Percentiles rank a stretch among this genome's conserved stretches.
Evolutionary conservation across 2,888 invertebrate species (phyloP).

Genomic region (Malachius bipustulatus): DNA sequence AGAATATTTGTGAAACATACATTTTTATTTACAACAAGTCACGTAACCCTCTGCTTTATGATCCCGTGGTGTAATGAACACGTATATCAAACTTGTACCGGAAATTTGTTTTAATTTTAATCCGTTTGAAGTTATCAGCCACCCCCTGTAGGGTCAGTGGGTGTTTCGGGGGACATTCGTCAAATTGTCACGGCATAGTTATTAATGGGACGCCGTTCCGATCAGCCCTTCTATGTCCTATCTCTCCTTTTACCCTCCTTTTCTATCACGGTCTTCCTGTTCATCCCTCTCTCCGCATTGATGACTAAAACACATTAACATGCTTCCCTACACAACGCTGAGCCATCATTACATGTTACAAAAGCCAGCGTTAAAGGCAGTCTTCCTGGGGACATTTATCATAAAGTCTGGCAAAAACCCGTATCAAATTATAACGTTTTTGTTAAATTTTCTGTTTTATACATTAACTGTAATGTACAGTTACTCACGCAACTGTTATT

Average conservation of each 20-base stretch:
- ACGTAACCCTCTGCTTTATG: too few species aligned
- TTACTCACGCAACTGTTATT: too few species aligned
- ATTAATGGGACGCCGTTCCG: conserved; percentile 34
- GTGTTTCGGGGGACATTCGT: conserved; percentile 41
- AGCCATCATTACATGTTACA: conserved; percentile 35
- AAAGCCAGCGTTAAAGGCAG: conserved; percentile 32
- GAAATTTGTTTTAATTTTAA: conserved; percentile 13
- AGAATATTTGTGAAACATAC: too few species aligned
- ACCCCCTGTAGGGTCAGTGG: conserved; percentile 37
- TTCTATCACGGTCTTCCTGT: conserved; percentile 15
- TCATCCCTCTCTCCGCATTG: conserved; percentile 25
- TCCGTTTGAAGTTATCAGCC: conserved; percentile 19
- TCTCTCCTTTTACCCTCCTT: conserved; percentile 19
- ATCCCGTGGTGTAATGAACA: too few species aligned
- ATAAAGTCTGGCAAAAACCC: conserved; percentile 24
- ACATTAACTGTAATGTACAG: not conserved
- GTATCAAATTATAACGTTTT: conserved; percentile 19
- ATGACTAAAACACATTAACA: conserved; percentile 36
- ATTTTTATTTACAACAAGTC: too few species aligned
- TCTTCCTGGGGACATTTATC: conserved; percentile 29
- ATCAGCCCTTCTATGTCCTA: conserved; percentile 31
- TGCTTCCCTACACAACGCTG: conserved; percentile 33
- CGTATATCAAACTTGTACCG: too few species aligned
- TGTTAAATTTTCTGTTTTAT: conserved; percentile 18
- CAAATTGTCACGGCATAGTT: conserved; percentile 35